Conservation (phyloP, 2,888 invertebrate species). For the Torymus auratus region DNA sequence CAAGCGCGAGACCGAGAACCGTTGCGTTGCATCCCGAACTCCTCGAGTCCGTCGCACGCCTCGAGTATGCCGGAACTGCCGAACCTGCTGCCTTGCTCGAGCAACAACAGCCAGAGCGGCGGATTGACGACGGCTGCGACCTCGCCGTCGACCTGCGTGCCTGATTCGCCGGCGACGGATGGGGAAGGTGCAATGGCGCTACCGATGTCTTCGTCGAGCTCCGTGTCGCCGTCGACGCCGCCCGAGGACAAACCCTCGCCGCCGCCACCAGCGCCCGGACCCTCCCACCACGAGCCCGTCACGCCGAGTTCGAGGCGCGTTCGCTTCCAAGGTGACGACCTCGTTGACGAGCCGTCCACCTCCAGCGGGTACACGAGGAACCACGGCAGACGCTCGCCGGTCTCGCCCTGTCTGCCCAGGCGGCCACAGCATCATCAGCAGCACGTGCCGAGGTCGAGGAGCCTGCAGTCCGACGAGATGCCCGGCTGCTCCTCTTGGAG, state of each 20-base stretch:
- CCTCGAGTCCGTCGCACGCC: constrained; percentile 76
- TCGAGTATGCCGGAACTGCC: constrained; percentile 83
- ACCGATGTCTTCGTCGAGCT: constrained; percentile 55
- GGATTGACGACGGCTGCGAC: constrained; percentile 50
- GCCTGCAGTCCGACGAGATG: constrained; percentile 79
- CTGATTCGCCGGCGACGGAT: constrained; percentile 49
- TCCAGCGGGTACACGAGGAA: constrained; percentile 36
- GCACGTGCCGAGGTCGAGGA: constrained; percentile 78
- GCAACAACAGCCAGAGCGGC: constrained; percentile 1
- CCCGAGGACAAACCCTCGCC: constrained; percentile 59
- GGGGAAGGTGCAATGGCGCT: constrained; percentile 43
- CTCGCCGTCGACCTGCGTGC: constrained; percentile 59
- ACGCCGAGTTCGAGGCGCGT: constrained; percentile 74
- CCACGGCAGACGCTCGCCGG: constrained; percentile 61
- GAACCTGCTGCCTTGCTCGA: constrained; percentile 13
- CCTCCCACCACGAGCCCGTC: constrained; percentile 42
- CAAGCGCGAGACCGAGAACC: constrained; percentile 81
- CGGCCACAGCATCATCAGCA: constrained; percentile 61
- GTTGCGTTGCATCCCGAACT: constrained; percentile 74
- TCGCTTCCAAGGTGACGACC: constrained; percentile 78
- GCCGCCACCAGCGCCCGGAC: constrained; percentile 60
- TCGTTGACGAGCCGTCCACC: constrained; percentile 60
- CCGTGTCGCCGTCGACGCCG: constrained; percentile 55
- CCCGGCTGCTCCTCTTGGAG: constrained; percentile 73
- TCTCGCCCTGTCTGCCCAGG: constrained; percentile 78